These are phyloP conservation scores for Cydia amplana DNA, from an alignment of 1,140 invertebrate genomes.

Conservation along the genomic window DNA sequence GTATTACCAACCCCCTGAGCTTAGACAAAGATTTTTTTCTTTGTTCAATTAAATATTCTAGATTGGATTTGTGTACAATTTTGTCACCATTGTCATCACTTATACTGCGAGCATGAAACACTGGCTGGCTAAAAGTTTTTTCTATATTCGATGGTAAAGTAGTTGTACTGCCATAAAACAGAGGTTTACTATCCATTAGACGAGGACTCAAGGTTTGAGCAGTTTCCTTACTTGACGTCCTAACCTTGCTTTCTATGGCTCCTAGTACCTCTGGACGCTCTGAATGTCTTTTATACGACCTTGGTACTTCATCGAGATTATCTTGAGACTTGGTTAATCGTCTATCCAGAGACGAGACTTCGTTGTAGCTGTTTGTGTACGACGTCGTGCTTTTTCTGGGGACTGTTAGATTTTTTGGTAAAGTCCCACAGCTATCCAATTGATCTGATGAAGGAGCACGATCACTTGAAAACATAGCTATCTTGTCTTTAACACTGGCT, in stretches of 20 bases:
- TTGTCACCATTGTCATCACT: conserved; percentile 74
- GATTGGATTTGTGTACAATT: conserved; percentile 77
- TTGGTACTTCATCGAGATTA: conserved; percentile 70
- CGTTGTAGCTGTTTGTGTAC: conserved; percentile 59
- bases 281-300: conserved; percentile 61
- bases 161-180: conserved; percentile 73
- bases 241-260: conserved; percentile 53
- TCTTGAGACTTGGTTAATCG: conserved; percentile 74
- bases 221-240: conserved; percentile 35
- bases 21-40: conserved; percentile 90
- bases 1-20: conserved; percentile 91
- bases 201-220: conserved; percentile 48
- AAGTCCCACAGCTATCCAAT: conserved; percentile 75
- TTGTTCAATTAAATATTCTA: conserved; percentile 87
- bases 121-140: conserved; percentile 48
- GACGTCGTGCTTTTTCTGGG: conserved; percentile 58
- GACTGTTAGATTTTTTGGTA: conserved; percentile 68
- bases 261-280: conserved; percentile 71
- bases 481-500: conserved; percentile 91
- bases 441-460: conserved; percentile 74
- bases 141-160: conserved; percentile 59
- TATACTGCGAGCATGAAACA: conserved; percentile 67
- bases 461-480: conserved; percentile 89
- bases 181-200: conserved; percentile 58
- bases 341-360: conserved; percentile 67